Evolutionary conservation across 2,113 vertebrate species (phyloP).

Genomic region (Heterochromis multidens): DNA sequence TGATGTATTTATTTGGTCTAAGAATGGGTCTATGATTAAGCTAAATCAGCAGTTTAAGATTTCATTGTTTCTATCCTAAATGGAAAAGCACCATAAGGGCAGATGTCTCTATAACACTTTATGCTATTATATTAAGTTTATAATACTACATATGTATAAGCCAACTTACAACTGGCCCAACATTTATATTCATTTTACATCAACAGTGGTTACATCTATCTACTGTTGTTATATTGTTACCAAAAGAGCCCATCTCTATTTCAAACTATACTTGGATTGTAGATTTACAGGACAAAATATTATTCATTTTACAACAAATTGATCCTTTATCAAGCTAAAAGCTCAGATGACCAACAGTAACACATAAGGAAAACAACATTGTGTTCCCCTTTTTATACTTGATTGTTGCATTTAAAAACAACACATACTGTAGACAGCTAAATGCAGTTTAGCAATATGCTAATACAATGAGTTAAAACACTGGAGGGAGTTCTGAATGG

Average conservation of each 20-base stretch:
- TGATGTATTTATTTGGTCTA: not conserved
- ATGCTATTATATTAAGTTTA: not conserved
- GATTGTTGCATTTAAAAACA: not conserved
- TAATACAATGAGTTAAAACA: not conserved
- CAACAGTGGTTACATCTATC: not conserved
- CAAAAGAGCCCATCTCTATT: not conserved
- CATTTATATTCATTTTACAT: not conserved
- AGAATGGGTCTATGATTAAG: not conserved
- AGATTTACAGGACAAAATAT: not conserved
- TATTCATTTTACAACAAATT: not conserved
- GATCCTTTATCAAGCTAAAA: not conserved
- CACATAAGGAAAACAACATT: not conserved
- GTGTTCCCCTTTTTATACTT: not conserved
- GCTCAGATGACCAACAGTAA: not conserved
- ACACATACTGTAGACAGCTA: not conserved
- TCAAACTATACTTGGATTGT: not conserved
- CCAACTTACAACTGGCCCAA: not conserved
- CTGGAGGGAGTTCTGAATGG: not conserved
- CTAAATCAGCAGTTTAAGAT: not conserved
- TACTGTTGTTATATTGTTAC: not conserved
- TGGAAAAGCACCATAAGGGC: not conserved
- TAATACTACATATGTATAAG: not conserved
- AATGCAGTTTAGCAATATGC: slow-evolving; percentile 30
- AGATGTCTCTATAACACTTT: not conserved
- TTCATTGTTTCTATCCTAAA: not conserved